Evolutionary conservation across 2,797 vertebrate genomes (phyloP).

Genomic region (Rousettus madagascariensis): DNA sequence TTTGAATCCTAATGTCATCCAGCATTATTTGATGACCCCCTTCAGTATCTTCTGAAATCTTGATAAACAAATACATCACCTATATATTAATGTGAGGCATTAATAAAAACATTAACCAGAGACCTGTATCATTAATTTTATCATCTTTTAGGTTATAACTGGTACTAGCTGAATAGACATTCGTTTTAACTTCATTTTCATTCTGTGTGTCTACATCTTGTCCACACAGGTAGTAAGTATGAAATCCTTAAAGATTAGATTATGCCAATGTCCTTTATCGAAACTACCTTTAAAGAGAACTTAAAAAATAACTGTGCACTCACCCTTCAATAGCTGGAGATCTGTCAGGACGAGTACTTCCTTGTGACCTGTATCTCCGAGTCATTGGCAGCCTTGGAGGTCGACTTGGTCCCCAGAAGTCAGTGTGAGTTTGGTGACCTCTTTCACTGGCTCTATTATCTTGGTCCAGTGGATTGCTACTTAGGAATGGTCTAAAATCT

Average conservation of each 20-base stretch:
- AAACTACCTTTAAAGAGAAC: constrained; percentile 21
- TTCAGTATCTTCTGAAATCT: constrained; percentile 29
- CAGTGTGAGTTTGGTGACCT: constrained; percentile 83
- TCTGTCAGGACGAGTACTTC: constrained; percentile 93
- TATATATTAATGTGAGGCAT: neutral
- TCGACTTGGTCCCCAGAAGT: constrained; percentile 90
- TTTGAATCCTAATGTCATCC: neutral
- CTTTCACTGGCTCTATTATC: constrained; percentile 87
- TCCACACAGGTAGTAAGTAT: neutral
- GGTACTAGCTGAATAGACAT: neutral
- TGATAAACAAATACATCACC: neutral
- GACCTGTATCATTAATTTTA: neutral
- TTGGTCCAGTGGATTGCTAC: constrained; percentile 88
- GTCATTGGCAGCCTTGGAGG: constrained; percentile 91
- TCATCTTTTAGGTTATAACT: neutral
- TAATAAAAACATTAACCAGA: constrained; percentile 40
- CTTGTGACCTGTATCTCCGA: constrained; percentile 91
- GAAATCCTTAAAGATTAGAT: neutral
- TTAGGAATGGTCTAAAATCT: constrained; percentile 84
- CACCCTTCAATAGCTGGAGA: constrained; percentile 97
- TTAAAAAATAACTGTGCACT: constrained; percentile 58
- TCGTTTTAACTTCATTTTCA: constrained; percentile 40
- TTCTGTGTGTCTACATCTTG: neutral
- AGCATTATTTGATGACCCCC: neutral
- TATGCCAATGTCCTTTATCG: neutral